Percentiles rank a stretch among this genome's conserved stretches.
These are phyloP conservation scores for Temnothorax rugatulus DNA, from an alignment of 2,888 invertebrate species.

Conservation along the genomic window DNA sequence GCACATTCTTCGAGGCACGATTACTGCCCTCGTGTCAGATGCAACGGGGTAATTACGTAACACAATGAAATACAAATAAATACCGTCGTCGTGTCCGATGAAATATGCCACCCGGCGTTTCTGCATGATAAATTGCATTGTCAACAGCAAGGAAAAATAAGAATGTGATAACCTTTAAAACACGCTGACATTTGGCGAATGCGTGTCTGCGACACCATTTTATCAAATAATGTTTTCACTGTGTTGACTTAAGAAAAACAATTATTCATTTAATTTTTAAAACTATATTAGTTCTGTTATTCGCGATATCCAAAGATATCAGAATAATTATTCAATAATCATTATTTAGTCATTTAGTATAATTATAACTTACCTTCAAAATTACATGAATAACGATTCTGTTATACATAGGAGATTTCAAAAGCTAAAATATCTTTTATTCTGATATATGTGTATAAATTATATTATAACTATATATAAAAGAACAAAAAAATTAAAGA, in stretches of 20 bases:
- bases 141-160: constrained; percentile 10
- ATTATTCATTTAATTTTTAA: constrained; percentile 7
- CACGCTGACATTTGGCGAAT: constrained; percentile 21
- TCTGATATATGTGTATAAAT: neutral
- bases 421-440: constrained; percentile 1
- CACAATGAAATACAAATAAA: constrained; percentile 40
- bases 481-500: neutral
- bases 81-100: neutral
- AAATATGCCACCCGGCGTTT: neutral
- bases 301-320: neutral
- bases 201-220: neutral
- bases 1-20: constrained; percentile 42
- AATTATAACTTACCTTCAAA: neutral
- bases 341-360: neutral
- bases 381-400: neutral
- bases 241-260: neutral
- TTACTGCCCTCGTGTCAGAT: constrained; percentile 36
- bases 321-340: constrained; percentile 1
- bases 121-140: constrained; percentile 37
- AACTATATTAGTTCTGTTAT: neutral
- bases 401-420: neutral
- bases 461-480: neutral
- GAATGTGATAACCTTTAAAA: constrained; percentile 9
- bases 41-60: constrained; percentile 61
- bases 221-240: constrained; percentile 11